phyloP scores from a whole-genome alignment of 1,140 invertebrate species.

The Alviniconcha marisindica region DNA sequence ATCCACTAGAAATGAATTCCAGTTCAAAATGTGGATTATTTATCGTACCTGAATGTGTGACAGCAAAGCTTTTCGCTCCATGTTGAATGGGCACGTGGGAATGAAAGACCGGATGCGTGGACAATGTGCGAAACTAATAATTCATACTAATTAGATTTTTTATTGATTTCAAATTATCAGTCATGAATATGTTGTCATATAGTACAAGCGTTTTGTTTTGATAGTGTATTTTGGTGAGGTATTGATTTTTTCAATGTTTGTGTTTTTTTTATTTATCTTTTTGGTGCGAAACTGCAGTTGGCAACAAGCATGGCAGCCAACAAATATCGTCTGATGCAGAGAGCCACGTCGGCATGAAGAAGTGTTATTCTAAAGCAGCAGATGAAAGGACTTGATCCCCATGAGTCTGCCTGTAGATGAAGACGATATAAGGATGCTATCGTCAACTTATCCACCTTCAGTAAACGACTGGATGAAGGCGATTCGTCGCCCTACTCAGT shows the following conservation, averaged over 20 bases:
- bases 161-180: too few relatives aligned
- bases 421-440: slow-evolving; percentile 51
- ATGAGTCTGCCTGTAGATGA: slow-evolving; percentile 54
- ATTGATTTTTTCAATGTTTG: neutral
- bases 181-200: too few relatives aligned
- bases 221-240: neutral
- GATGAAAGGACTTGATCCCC: slow-evolving; percentile 17
- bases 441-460: slow-evolving; percentile 59
- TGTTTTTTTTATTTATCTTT: neutral
- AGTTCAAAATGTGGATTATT: too few relatives aligned
- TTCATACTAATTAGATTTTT: too few relatives aligned
- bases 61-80: too few relatives aligned
- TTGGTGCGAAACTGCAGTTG: slow-evolving; percentile 32
- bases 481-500: slow-evolving; percentile 87
- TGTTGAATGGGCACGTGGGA: too few relatives aligned
- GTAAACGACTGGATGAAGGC: slow-evolving; percentile 90
- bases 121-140: too few relatives aligned
- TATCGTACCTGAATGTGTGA: too few relatives aligned
- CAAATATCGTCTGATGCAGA: neutral
- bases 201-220: too few relatives aligned
- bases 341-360: slow-evolving; percentile 34
- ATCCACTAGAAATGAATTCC: too few relatives aligned
- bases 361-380: neutral
- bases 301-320: slow-evolving; percentile 31
- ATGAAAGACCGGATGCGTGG: too few relatives aligned